A percentile compares a stretch with the other conserved stretches of the same genome.
phyloP scores from a whole-genome alignment of 2,797 vertebrate genomes.

The Premnoplex brunnescens region DNA sequence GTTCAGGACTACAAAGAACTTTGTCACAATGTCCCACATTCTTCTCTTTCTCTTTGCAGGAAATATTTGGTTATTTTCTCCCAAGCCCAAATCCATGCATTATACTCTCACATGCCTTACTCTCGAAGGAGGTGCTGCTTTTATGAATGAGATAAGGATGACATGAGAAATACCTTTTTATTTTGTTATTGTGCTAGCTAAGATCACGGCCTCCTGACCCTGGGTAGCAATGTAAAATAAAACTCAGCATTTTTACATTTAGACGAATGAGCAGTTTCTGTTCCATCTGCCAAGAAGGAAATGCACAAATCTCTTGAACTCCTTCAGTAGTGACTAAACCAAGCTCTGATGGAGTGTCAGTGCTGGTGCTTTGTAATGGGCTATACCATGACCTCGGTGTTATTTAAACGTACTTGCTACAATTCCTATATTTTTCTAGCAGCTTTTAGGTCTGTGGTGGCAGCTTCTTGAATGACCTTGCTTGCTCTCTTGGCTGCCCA shows the following conservation, averaged over 20 bases:
- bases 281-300: background rate
- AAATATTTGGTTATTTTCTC: background rate
- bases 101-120: rapidly evolving
- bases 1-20: background rate
- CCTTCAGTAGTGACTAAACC: background rate
- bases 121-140: background rate
- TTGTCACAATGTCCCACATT: rapidly evolving
- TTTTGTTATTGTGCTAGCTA: background rate
- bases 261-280: background rate
- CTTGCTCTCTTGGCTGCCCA: conserved; percentile 18
- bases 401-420: conserved; percentile 11
- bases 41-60: background rate
- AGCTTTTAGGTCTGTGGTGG: background rate
- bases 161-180: background rate
- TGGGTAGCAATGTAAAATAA: background rate
- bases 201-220: background rate
- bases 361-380: background rate
- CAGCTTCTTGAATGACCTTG: conserved; percentile 33
- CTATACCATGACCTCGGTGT: background rate
- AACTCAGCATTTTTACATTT: background rate
- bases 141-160: background rate
- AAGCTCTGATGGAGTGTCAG: background rate
- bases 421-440: background rate
- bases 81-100: background rate
- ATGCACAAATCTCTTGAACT: background rate